Percentiles rank a stretch among this genome's conserved stretches.
Evolutionary conservation across 2,113 vertebrate genomes (phyloP).

Genomic region (Propithecus coquereli): DNA sequence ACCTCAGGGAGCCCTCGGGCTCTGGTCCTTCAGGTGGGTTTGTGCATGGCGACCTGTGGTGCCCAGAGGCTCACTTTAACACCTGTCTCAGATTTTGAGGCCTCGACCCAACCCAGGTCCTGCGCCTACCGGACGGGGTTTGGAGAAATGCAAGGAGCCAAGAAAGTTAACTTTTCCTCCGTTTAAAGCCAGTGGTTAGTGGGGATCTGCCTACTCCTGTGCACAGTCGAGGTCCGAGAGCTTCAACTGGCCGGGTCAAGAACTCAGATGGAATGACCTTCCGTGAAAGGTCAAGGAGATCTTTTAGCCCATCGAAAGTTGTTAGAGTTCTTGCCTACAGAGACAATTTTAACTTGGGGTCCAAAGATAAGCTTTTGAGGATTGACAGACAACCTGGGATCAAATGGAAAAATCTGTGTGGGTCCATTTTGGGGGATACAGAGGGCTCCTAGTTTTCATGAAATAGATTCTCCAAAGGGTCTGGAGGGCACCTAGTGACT

Average conservation of each 20-base stretch:
- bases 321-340: background rate
- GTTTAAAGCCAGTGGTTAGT: background rate
- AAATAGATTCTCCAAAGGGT: background rate
- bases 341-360: background rate
- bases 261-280: background rate
- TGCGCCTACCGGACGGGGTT: background rate
- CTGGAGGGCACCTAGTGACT: background rate
- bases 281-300: background rate
- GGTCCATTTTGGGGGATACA: background rate
- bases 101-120: background rate
- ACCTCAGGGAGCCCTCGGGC: background rate
- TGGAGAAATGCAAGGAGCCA: background rate
- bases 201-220: background rate
- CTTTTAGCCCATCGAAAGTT: background rate
- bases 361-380: background rate
- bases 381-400: background rate
- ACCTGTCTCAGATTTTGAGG: background rate
- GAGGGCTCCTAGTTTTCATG: background rate
- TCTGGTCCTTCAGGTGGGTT: background rate
- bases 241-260: background rate
- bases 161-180: constrained; percentile 62
- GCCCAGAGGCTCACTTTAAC: background rate
- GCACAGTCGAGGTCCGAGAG: background rate
- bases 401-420: background rate
- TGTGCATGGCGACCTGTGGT: background rate